Conservation (phyloP, 2,888 invertebrate genomes). For the Drosophila incognita region DNA sequence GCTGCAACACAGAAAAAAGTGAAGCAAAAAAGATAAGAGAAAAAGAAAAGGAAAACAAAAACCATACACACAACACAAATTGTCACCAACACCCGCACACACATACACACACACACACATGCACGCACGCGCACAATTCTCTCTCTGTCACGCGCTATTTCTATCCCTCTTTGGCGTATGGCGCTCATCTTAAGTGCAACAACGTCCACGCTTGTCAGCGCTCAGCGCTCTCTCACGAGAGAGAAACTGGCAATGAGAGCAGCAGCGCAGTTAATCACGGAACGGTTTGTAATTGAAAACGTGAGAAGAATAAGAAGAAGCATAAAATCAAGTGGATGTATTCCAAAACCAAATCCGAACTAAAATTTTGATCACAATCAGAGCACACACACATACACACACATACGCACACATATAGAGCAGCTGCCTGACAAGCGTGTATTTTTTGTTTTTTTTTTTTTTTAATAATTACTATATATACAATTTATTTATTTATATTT, state of each 20-base stretch:
- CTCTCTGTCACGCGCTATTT: constrained; percentile 53
- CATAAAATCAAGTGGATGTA: background rate
- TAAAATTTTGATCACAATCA: constrained; percentile 5
- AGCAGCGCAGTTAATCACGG: constrained; percentile 38
- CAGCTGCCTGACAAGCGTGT: constrained; percentile 73
- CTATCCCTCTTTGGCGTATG: constrained; percentile 65
- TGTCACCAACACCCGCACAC: constrained; percentile 58
- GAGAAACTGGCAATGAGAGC: constrained; percentile 50
- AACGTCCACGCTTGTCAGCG: constrained; percentile 45
- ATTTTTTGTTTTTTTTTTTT: constrained; percentile 77
- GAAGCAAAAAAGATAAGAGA: constrained; percentile 22
- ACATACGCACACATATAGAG: constrained; percentile 18
- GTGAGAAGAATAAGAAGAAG: background rate
- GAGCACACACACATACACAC: constrained; percentile 11
- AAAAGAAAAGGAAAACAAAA: constrained; percentile 60
- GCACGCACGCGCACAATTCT: constrained; percentile 15
- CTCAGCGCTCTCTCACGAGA: constrained; percentile 49
- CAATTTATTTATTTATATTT: constrained; percentile 82
- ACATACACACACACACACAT: constrained; percentile 27
- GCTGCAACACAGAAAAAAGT: constrained; percentile 15
- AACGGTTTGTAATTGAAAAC: constrained; percentile 9
- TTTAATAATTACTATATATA: constrained; percentile 71
- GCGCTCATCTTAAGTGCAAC: constrained; percentile 16
- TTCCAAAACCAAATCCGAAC: constrained; percentile 8
- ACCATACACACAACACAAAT: constrained; percentile 65